Evolutionary conservation across 2,888 invertebrate species (phyloP), one percentile per base, ranked within the genome.

Genomic region (Blastobasis adustella): DNA sequence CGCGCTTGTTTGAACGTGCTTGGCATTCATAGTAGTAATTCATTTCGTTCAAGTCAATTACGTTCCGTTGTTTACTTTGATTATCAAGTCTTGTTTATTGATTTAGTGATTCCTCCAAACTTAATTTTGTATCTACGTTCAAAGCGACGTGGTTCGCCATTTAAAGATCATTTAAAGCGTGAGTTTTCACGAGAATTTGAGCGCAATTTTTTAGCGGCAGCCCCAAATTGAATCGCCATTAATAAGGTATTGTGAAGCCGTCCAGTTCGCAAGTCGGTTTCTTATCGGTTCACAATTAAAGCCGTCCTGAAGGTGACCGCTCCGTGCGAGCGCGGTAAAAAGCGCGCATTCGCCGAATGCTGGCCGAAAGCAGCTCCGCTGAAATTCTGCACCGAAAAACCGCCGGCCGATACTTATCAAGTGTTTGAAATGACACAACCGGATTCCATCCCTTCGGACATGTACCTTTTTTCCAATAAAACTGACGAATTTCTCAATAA

Each of bases 401-500:
- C 64, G 59, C 71, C 74, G 65, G 71, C 70, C 79, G 86, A 86
- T 86, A 86, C 84, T 87, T 88, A 87, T 87, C 85, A 88, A 88
- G 88, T 88, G 88, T 88, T 88, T 87, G 87, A 88, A 88, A 88
- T 88, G 88, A 82, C 88, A 83, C 88, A 86, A 85, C 84, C 73
- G 85, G 87, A 87, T 87, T 86, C 87, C 79, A 69, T 68, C 65
- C 71, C 69, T 74, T 70, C 69, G 62, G 72, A 74, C 73, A 75
- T 79, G 75, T 73, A 70, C 67, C 79, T 86, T 85, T 83, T 82
- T 73, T 65, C 67, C 67, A 76, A 84, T 85, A 82, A 84, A 85
- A 86, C 88, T 88, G 87, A 87, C 88, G 86, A 86, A 87, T 88
- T 88, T 88, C 87, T 88, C 87, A 88, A 88, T 88, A 88, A 80